These are phyloP conservation scores for Hiodon alosoides DNA, from an alignment of 2,113 vertebrate genomes.

Conservation along the genomic window DNA sequence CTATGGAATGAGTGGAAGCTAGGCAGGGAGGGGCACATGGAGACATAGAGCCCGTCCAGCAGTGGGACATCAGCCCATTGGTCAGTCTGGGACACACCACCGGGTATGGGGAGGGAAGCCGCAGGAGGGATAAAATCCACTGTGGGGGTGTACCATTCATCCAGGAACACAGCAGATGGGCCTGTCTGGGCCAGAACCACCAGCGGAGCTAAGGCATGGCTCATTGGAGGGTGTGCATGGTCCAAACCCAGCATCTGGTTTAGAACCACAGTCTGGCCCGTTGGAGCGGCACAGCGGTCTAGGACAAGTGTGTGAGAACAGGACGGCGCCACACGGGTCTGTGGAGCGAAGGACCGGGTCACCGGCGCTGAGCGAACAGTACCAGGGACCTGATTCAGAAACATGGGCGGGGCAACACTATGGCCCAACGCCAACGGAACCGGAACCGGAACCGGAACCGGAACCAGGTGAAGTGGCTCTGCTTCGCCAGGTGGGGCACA, in stretches of 20 bases:
- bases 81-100: neutral
- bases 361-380: neutral
- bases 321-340: neutral
- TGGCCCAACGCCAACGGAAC: neutral
- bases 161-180: neutral
- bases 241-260: neutral
- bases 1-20: neutral
- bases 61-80: neutral
- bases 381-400: conserved; percentile 1
- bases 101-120: neutral
- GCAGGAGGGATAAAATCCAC: neutral
- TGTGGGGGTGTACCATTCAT: neutral
- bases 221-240: conserved; percentile 1
- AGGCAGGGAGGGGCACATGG: neutral
- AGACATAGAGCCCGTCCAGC: neutral
- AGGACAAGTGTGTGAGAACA: neutral
- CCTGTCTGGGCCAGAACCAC: neutral
- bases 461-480: neutral
- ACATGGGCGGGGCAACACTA: neutral
- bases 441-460: neutral
- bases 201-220: neutral
- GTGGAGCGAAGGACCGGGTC: conserved; percentile 3
- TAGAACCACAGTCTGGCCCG: neutral
- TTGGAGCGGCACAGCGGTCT: neutral
- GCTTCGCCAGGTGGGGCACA: neutral